Evolutionary conservation across 2,113 vertebrate genomes (phyloP).

Genomic region (Pangasianodon hypophthalmus): DNA sequence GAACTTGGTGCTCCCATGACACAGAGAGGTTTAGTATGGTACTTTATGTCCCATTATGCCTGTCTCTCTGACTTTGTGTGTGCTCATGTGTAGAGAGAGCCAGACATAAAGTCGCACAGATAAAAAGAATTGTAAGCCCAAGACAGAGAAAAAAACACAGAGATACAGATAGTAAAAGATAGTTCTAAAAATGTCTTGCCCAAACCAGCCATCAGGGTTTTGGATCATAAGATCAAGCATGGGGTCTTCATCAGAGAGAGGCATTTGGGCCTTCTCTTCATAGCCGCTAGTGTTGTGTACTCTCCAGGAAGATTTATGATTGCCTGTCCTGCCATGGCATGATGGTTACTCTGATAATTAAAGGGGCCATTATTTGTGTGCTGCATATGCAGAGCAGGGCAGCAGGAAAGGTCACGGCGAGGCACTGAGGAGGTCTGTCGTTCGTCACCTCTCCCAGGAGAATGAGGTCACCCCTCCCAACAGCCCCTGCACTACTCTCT

Average conservation of each 20-base stretch:
- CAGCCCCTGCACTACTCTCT: conserved; percentile 13
- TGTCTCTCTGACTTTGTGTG: conserved; percentile 17
- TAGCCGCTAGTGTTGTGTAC: conserved; percentile 53
- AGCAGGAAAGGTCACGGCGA: conserved; percentile 52
- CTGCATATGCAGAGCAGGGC: conserved; percentile 55
- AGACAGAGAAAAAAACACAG: conserved; percentile 24
- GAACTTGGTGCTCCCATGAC: conserved; percentile 1
- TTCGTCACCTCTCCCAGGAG: conserved; percentile 45
- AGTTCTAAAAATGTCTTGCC: conserved; percentile 39
- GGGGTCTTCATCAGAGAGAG: conserved; percentile 78
- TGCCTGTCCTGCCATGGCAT: conserved; percentile 45
- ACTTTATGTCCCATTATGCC: conserved; percentile 1
- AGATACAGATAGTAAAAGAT: conserved; percentile 37
- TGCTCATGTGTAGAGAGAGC: not conserved
- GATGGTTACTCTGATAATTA: conserved; percentile 62
- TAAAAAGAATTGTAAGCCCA: not conserved
- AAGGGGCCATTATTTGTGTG: conserved; percentile 61
- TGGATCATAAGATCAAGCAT: conserved; percentile 76
- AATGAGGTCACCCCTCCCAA: conserved; percentile 46
- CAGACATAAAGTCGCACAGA: not conserved
- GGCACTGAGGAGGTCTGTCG: conserved; percentile 42
- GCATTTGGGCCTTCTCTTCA: conserved; percentile 55
- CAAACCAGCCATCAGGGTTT: conserved; percentile 40
- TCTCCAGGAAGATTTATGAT: conserved; percentile 56
- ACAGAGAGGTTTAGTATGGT: not conserved